Conservation (phyloP, 2,113 vertebrate genomes). For the Ptychochromis oligacanthus region DNA sequence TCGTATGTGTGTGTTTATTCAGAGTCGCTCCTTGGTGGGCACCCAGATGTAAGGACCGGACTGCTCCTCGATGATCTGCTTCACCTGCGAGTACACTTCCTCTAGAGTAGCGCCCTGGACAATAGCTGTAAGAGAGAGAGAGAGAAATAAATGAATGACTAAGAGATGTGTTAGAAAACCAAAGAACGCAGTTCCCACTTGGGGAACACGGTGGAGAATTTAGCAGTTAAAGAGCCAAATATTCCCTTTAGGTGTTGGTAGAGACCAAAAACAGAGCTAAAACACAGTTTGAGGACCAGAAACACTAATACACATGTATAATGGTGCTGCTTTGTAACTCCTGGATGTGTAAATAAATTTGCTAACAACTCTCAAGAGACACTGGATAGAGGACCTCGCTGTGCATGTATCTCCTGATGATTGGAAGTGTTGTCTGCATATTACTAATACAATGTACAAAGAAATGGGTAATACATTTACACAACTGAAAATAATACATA, state of each 20-base stretch:
- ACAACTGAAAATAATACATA: too few relatives aligned
- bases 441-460: too few relatives aligned
- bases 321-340: background rate
- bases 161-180: background rate
- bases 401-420: too few relatives aligned
- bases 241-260: background rate
- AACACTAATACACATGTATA: background rate
- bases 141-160: background rate
- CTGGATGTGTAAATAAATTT: background rate
- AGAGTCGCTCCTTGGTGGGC: constrained; percentile 94
- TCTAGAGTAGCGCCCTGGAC: constrained; percentile 94
- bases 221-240: background rate
- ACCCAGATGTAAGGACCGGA: constrained; percentile 98
- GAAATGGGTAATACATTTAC: too few relatives aligned
- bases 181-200: background rate
- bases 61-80: constrained; percentile 96
- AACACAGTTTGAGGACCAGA: background rate
- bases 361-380: too few relatives aligned
- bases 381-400: too few relatives aligned
- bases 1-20: constrained; percentile 66
- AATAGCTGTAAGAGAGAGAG: constrained; percentile 81
- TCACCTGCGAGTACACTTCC: constrained; percentile 96
- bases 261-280: background rate
- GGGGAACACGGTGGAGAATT: background rate
- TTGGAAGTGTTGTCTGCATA: too few relatives aligned